A percentile compares a stretch with the other conserved stretches of the same genome.
phyloP scores from a whole-genome alignment of 2,113 vertebrate species.

The Apteryx mantelli region DNA sequence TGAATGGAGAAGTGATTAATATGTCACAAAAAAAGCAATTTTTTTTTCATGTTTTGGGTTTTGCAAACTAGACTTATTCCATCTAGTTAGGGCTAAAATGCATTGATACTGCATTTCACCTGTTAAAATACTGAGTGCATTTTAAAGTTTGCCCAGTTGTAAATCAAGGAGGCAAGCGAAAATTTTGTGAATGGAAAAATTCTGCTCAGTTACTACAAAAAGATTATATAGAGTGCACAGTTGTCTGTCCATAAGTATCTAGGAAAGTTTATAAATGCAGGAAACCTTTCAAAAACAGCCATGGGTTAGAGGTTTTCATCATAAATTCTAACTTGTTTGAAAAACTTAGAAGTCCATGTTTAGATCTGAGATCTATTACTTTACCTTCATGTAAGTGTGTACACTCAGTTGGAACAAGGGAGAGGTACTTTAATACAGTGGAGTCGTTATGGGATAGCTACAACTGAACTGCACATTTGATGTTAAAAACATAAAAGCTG shows the following conservation, averaged over 20 bases:
- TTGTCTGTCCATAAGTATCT: not conserved
- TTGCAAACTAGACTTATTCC: not conserved
- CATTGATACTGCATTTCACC: not conserved
- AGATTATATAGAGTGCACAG: rapidly evolving
- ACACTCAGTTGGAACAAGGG: not conserved
- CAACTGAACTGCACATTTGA: not conserved
- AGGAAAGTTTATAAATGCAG: not conserved
- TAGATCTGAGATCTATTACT: not conserved
- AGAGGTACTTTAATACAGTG: not conserved
- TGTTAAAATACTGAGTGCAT: not conserved
- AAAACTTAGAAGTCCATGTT: not conserved
- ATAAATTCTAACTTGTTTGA: not conserved
- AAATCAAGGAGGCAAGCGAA: not conserved
- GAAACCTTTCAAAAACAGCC: not conserved
- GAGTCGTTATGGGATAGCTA: rapidly evolving
- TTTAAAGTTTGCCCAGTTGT: rapidly evolving
- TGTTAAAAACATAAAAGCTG: not conserved
- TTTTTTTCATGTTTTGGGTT: not conserved
- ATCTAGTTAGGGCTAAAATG: not conserved
- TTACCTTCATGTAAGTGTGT: not conserved
- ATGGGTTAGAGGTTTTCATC: not conserved
- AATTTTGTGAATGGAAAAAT: not conserved
- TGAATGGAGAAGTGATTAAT: not conserved
- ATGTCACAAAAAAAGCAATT: not conserved
- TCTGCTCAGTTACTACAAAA: not conserved